A percentile compares a stretch with the other conserved stretches of the same genome.
Evolutionary conservation across 2,113 vertebrate genomes (phyloP).

Genomic region (Dolichallabes microphthalmus): DNA sequence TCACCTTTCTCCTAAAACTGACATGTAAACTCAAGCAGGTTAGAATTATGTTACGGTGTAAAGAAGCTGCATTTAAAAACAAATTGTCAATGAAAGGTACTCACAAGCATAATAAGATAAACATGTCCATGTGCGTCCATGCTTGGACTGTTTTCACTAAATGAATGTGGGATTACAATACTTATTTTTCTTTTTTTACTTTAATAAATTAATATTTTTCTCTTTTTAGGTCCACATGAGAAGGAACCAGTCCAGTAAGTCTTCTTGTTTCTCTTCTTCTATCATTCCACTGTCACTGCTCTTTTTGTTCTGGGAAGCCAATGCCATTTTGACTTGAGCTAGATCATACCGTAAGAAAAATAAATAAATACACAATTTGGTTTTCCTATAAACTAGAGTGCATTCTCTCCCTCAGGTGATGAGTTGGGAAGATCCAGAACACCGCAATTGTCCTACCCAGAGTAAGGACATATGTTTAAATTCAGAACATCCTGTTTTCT

Average conservation of each 20-base stretch:
- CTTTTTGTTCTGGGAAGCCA: slow-evolving; percentile 44
- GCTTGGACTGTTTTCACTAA: not conserved
- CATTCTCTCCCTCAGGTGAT: slow-evolving; percentile 78
- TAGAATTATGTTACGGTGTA: not conserved
- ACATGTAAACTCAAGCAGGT: not conserved
- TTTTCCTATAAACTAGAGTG: not conserved
- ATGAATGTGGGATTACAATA: slow-evolving; percentile 15
- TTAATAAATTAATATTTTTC: slow-evolving; percentile 65
- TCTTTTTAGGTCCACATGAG: slow-evolving; percentile 86
- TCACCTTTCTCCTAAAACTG: too few relatives aligned
- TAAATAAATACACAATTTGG: too few relatives aligned
- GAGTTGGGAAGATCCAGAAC: slow-evolving; percentile 83
- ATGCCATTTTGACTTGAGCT: slow-evolving; percentile 43
- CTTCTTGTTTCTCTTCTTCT: slow-evolving; percentile 50
- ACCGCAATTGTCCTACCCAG: slow-evolving; percentile 72
- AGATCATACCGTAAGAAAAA: too few relatives aligned
- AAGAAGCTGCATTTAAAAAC: not conserved
- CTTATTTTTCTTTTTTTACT: slow-evolving; percentile 38
- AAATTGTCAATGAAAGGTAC: not conserved
- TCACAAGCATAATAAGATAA: not conserved
- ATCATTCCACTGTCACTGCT: slow-evolving; percentile 44
- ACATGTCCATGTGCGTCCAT: not conserved
- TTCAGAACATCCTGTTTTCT: not conserved
- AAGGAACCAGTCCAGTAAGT: slow-evolving; percentile 95
- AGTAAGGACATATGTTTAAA: slow-evolving; percentile 77